phyloP scores from a whole-genome alignment of 1,140 invertebrate genomes.

The Drusus annulatus region DNA sequence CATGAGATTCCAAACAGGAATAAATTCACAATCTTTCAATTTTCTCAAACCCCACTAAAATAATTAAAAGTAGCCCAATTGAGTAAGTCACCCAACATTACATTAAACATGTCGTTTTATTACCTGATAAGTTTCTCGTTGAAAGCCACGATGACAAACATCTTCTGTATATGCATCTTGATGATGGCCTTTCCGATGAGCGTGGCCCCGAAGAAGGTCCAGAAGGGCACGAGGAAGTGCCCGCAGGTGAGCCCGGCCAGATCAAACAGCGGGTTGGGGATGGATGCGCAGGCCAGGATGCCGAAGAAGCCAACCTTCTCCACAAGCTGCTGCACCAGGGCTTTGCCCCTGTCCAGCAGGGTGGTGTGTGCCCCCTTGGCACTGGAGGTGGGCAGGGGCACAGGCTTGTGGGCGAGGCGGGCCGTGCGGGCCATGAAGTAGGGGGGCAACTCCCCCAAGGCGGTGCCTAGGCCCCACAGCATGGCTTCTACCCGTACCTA shows the following conservation, averaged over 20 bases:
- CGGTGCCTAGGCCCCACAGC: constrained; percentile 98
- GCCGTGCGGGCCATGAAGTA: constrained; percentile 98
- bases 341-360: constrained; percentile 75
- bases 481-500: constrained; percentile 92
- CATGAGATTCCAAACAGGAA: too few species aligned
- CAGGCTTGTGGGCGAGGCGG: constrained; percentile 74
- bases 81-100: too few species aligned
- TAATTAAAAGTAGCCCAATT: too few species aligned
- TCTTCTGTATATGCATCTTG: constrained; percentile 99
- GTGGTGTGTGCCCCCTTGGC: constrained; percentile 11
- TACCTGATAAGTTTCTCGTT: constrained; percentile 89
- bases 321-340: constrained; percentile 93
- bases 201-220: constrained; percentile 99
- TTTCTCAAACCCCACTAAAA: too few species aligned
- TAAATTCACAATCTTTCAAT: too few species aligned
- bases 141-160: constrained; percentile 98
- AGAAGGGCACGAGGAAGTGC: constrained; percentile 98
- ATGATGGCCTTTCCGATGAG: constrained; percentile 98
- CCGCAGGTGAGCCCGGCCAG: constrained; percentile 99
- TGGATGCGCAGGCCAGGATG: constrained; percentile 96
- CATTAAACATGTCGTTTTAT: neutral
- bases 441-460: constrained; percentile 95
- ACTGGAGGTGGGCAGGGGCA: constrained; percentile 25
- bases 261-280: constrained; percentile 99
- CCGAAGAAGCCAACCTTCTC: constrained; percentile 97